Evolutionary conservation across 2,113 vertebrate genomes (phyloP), one percentile per base, ranked within the genome.

Genomic region (Prunella fulvescens): DNA sequence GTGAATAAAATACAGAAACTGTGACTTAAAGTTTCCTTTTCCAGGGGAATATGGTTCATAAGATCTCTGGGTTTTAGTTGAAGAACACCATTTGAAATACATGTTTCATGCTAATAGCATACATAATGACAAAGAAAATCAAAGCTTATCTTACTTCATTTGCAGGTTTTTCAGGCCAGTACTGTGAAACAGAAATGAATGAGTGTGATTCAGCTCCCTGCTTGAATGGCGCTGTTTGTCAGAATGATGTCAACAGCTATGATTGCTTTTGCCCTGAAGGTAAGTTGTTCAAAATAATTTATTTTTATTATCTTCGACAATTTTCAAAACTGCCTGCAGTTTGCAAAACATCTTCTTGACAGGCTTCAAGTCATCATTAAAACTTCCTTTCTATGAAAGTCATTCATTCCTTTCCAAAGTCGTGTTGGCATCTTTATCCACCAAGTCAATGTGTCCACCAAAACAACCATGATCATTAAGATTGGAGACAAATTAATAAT

Each of bases 211-310:
- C 95, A 33, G 51, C 95, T 82, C 97, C 97, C n/a, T 98, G 98
- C 93, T 97, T 98, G 88, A 98, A 98, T 69, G 89, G 94, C 76
- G 97, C 97, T 82, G 88, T 97, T 92, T 99, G 97, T 96, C 97
- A 98, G 82, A 97, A 98, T 90, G 84, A 87, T 95, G 71, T 97
- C 94, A 98, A 97, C 86, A 92, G 79, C 64, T 98, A 98, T 97
- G 93, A 97, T 76, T 98, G 97, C 88, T 97, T 98, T 93, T 98
- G 96, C 94, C 96, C 96, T 50, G 95, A 98, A 95, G 97, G 98
- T 97, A 97, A 97, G 84, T 92, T 97, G 60, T 76, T 97, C 25
- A 88, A 96, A 94, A 96, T 53, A 95, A 89, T 94, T 74, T 93
- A 54, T 77, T 93, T 97, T 93, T 93, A 93, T 97, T 95, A 93